These are phyloP conservation scores for Eulemur mongoz DNA, from an alignment of 2,797 vertebrate genomes.

Conservation along the genomic window DNA sequence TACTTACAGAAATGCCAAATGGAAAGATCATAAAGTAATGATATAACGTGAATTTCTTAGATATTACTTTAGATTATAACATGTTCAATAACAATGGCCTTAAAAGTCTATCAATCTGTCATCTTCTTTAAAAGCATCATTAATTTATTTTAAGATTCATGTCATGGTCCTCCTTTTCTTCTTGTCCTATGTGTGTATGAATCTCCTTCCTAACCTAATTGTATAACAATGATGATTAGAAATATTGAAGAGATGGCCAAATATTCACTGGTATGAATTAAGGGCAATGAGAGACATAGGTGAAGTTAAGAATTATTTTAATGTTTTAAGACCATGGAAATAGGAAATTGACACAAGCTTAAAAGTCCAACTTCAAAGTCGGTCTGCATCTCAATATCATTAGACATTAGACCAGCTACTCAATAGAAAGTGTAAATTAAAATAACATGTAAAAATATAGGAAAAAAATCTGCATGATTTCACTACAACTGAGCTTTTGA, in stretches of 20 bases:
- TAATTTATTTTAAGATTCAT: not conserved
- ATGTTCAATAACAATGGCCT: not conserved
- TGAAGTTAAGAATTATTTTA: not conserved
- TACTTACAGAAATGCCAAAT: not conserved
- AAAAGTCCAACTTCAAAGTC: not conserved
- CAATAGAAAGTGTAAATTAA: not conserved
- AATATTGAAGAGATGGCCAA: not conserved
- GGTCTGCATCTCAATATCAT: not conserved
- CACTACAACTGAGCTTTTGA: not conserved
- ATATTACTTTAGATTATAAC: not conserved
- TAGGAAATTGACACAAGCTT: not conserved
- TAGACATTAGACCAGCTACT: no score
- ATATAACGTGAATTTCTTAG: not conserved
- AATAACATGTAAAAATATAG: not conserved
- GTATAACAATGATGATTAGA: not conserved
- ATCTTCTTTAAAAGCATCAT: not conserved
- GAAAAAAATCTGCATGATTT: not conserved
- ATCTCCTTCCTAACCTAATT: not conserved
- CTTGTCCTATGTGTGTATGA: no score
- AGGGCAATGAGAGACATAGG: not conserved
- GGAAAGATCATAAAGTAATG: not conserved
- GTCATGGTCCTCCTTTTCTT: not conserved
- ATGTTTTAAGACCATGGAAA: not conserved
- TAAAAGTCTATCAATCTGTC: not conserved
- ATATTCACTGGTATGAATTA: not conserved